Evolutionary conservation across 2,113 vertebrate genomes (phyloP).

Genomic region (Lycocorax pyrrhopterus): DNA sequence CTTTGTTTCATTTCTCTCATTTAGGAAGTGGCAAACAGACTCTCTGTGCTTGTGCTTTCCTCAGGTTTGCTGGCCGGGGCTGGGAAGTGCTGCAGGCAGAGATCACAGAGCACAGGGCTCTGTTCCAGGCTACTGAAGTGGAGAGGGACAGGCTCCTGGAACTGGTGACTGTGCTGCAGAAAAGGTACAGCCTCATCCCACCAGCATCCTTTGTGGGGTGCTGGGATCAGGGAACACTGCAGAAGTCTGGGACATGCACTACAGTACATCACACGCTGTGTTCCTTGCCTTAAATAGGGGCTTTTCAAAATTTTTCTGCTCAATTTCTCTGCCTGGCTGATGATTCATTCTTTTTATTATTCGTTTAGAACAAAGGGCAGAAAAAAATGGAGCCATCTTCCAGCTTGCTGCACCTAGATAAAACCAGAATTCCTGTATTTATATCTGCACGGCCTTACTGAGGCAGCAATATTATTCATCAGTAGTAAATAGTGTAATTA

Average conservation of each 20-base stretch:
- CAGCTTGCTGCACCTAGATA: not conserved
- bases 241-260: not conserved
- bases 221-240: not conserved
- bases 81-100: constrained; percentile 63
- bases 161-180: constrained; percentile 75
- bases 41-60: not conserved
- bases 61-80: constrained; percentile 9
- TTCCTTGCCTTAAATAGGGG: not conserved
- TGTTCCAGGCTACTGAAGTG: constrained; percentile 72
- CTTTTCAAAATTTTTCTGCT: not conserved
- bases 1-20: not conserved
- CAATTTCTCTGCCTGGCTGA: not conserved
- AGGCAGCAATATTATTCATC: not conserved
- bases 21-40: not conserved
- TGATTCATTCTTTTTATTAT: not conserved
- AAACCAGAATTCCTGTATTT: not conserved
- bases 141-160: constrained; percentile 77
- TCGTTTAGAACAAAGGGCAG: constrained; percentile 22
- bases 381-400: not conserved
- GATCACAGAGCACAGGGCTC: constrained; percentile 67
- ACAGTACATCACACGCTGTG: rapidly evolving
- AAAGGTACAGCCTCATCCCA: constrained; percentile 65
- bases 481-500: constrained; percentile 18
- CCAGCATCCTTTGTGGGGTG: not conserved
- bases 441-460: not conserved